These are phyloP conservation scores for Delia radicum DNA, from an alignment of 1,140 invertebrate species.

Conservation along the genomic window DNA sequence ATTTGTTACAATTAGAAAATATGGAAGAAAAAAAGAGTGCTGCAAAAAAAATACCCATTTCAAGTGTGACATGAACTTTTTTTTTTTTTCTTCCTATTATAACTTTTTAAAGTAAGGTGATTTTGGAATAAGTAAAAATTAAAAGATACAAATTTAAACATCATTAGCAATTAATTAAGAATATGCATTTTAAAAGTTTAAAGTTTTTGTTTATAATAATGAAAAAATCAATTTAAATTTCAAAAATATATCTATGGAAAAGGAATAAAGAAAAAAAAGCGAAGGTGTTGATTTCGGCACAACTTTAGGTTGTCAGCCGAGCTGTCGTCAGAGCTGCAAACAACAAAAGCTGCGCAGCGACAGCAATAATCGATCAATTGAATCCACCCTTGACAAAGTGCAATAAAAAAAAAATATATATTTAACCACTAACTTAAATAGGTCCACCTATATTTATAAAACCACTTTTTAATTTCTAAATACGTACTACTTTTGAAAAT, in stretches of 20 bases:
- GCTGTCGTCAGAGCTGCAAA: background rate
- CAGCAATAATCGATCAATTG: constrained; percentile 13
- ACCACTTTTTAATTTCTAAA: no score
- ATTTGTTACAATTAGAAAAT: background rate
- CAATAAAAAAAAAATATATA: background rate
- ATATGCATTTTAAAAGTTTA: background rate
- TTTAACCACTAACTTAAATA: background rate
- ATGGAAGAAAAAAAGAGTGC: background rate
- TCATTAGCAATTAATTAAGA: background rate
- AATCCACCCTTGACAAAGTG: constrained; percentile 13
- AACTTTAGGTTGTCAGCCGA: background rate
- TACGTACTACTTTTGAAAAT: no score
- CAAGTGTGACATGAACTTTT: constrained; percentile 4
- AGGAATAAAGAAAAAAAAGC: constrained; percentile 16
- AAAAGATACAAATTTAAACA: background rate
- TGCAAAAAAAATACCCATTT: background rate
- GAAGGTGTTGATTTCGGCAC: constrained; percentile 20
- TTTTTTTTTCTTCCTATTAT: background rate
- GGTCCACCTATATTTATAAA: no score
- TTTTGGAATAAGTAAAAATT: no score
- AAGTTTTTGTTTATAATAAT: background rate
- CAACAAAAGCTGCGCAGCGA: background rate
- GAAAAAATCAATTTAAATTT: background rate
- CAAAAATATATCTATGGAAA: background rate
- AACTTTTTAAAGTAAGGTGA: background rate